Percentiles rank a stretch among this genome's conserved stretches.
phyloP scores from a whole-genome alignment of 2,113 vertebrate species.

The Lamprotornis superbus region DNA sequence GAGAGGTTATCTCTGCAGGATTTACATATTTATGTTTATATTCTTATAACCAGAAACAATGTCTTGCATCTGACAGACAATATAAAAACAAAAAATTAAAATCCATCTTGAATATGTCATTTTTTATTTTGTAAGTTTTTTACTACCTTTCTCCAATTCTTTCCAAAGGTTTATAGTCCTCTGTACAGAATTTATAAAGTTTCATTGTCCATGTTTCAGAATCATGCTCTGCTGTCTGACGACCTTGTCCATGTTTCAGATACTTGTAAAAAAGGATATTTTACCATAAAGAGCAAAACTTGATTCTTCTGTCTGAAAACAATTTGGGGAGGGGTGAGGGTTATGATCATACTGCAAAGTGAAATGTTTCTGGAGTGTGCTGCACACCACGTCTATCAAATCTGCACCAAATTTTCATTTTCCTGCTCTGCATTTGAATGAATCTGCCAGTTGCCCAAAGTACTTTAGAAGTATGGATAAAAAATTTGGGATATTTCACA shows the following conservation, averaged over 20 bases:
- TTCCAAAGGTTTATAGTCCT: background rate
- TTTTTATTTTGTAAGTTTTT: background rate
- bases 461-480: background rate
- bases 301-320: background rate
- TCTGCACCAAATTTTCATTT: background rate
- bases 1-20: background rate
- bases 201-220: background rate
- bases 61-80: background rate
- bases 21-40: background rate
- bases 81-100: background rate
- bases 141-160: background rate
- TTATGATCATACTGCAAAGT: background rate
- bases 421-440: background rate
- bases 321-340: background rate
- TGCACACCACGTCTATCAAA: background rate
- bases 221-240: background rate
- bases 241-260: background rate
- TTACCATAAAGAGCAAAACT: background rate
- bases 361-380: background rate
- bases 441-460: background rate
- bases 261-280: background rate
- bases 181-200: background rate
- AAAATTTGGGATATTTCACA: background rate
- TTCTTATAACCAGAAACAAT: background rate
- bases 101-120: background rate